Evolutionary conservation across 2,113 vertebrate genomes (phyloP), one percentile per base, ranked within the genome.

Genomic region (Neolamprologus sp.): DNA sequence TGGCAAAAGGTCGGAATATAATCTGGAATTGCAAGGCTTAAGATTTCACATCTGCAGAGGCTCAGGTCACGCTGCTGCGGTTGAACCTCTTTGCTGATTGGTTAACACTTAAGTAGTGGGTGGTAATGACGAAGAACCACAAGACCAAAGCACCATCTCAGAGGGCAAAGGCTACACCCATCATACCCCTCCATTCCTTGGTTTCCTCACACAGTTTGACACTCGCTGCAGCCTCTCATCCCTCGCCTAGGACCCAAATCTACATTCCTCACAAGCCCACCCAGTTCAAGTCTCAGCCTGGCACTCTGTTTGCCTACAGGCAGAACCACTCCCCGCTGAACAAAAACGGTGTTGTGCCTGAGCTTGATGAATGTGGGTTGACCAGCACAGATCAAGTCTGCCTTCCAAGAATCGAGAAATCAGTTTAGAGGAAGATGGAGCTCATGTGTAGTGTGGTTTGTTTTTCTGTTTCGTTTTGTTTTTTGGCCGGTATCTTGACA

Each of bases 251-350:
- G 78, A 82, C 71, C 80, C 89, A 78, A 65, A 92, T 94, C 88
- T 93, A 79, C 93, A 96, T 97, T 96, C 95, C 91, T 53, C 10
- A 19, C 91, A 80, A 93, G 87, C 93, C 92, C 93, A 86, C 89
- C 84, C 91, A 91, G 92, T 90, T 91, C 91, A 31, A 80, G 35
- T 88, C 92, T 91, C 93, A 79, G 93, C 92, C 95, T 95, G 93
- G 93, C 95, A 94, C 95, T 89, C 40, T 53, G 85, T 49, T 57
- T 53, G 80, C 82, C 78, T 78, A 87, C 82, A 80, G 42, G 47
- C 86, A 33, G n/a, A 47, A 83, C 85, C 87, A 12, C 51, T 23
- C 87, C 79, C 85, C 3, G 16, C 63, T 81, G 65, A 92, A 96
- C 96, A 96, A 95, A 94, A 31, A 47, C 84, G 91, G 94, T 96